phyloP scores from a whole-genome alignment of 1,140 invertebrate species.

The Brachionus manjavacas region DNA sequence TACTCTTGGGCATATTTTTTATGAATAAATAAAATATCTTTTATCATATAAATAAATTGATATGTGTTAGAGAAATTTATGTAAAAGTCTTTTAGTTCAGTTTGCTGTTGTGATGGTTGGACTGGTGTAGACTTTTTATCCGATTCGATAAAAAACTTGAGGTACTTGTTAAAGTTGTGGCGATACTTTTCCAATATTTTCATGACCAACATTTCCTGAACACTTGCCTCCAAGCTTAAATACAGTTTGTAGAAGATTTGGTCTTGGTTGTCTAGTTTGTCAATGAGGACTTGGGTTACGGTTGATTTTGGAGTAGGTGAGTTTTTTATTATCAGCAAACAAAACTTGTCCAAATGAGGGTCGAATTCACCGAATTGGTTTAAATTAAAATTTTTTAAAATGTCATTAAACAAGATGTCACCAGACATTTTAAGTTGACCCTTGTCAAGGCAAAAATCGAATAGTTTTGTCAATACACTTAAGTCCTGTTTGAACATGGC shows the following conservation, averaged over 20 bases:
- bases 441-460: conserved; percentile 1
- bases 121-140: background rate
- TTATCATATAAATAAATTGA: background rate
- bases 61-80: background rate
- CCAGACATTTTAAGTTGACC: background rate
- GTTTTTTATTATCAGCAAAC: conserved; percentile 1
- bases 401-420: background rate
- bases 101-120: background rate
- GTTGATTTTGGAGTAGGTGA: background rate
- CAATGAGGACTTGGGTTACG: background rate
- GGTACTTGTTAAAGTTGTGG: background rate
- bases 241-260: background rate
- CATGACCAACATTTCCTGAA: background rate
- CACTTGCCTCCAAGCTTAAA: background rate
- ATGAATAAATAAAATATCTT: background rate
- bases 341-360: background rate
- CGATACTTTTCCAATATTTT: conserved; percentile 27
- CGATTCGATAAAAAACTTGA: background rate
- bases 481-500: conserved; percentile 19
- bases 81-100: conserved; percentile 1
- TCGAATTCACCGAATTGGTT: background rate
- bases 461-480: background rate
- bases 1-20: conserved; percentile 13
- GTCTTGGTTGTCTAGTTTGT: background rate
- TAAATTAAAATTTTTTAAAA: conserved; percentile 8